Conservation (phyloP, 2,113 vertebrate species). For the Gymnobelideus leadbeateri region DNA sequence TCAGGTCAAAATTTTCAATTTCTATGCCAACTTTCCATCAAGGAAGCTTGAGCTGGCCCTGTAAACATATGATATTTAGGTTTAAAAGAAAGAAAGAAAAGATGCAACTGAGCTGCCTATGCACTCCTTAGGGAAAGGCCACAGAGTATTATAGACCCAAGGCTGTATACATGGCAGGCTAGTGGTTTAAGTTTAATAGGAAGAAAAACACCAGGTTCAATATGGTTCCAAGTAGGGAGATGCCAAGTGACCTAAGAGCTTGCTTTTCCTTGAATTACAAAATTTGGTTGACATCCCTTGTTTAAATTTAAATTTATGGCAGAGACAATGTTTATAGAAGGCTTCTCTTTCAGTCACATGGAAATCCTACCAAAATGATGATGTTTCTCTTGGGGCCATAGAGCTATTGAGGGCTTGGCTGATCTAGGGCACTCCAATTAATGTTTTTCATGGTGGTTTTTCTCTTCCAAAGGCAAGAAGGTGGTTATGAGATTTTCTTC, state of each 20-base stretch:
- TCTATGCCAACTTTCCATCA: conserved; percentile 66
- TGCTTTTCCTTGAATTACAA: conserved; percentile 55
- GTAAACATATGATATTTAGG: conserved; percentile 47
- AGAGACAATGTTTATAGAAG: conserved; percentile 39
- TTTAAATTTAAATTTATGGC: conserved; percentile 57
- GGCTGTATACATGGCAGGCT: conserved; percentile 21
- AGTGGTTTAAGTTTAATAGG: conserved; percentile 55
- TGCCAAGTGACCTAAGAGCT: conserved; percentile 39
- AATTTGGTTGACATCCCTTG: conserved; percentile 42
- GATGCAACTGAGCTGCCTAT: conserved; percentile 41
- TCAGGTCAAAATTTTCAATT: conserved; percentile 50
- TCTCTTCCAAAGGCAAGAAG: conserved; percentile 1
- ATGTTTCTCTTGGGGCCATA: not conserved
- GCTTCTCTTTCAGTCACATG: not conserved
- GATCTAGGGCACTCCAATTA: not conserved
- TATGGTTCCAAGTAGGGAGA: conserved; percentile 3
- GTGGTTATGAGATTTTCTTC: not conserved
- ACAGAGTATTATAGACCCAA: conserved; percentile 28
- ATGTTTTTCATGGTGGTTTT: conserved; percentile 15
- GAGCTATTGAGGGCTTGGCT: not conserved
- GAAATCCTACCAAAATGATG: not conserved
- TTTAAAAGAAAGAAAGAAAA: not conserved
- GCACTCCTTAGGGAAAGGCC: conserved; percentile 45
- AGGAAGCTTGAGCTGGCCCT: conserved; percentile 1
- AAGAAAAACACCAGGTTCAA: conserved; percentile 57